Percentiles rank a stretch among this genome's conserved stretches.
phyloP scores from a whole-genome alignment of 2,888 invertebrate species.

The Caenorhabditis uteleia region DNA sequence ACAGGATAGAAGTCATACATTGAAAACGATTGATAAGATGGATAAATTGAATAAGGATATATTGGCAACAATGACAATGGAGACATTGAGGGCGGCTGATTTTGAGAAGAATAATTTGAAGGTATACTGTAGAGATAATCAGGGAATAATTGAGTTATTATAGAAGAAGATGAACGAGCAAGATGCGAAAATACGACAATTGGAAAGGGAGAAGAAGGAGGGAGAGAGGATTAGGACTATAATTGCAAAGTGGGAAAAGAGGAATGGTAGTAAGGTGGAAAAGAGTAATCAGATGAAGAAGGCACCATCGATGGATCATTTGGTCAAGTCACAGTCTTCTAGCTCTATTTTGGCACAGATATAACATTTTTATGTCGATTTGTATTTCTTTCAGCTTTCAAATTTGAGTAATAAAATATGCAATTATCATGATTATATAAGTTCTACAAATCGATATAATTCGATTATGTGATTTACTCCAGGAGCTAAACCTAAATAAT shows the following conservation, averaged over 20 bases:
- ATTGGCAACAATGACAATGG: conserved; percentile 46
- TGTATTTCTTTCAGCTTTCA: no score
- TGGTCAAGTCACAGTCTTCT: no score
- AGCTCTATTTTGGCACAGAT: no score
- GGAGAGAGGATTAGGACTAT: conserved; percentile 37
- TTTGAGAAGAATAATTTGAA: conserved; percentile 40
- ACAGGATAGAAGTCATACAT: conserved; percentile 20
- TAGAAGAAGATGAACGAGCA: conserved; percentile 44
- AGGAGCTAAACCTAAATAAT: no score
- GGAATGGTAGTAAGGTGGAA: conserved; percentile 28
- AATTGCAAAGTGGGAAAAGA: conserved; percentile 40
- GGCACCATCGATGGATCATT: conserved; percentile 19
- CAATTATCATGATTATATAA: no score
- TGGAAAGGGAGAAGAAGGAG: conserved; percentile 48
- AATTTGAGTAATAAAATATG: no score
- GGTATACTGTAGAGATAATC: conserved; percentile 4
- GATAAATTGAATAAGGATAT: conserved; percentile 45
- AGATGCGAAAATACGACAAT: conserved; percentile 37
- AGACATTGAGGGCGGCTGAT: conserved; percentile 42
- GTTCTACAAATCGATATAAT: no score
- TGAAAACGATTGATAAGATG: conserved; percentile 40
- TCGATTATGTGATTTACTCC: no score
- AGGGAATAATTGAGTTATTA: neutral
- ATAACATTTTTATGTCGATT: no score
- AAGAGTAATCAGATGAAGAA: conserved; percentile 10